Percentiles rank a stretch among this genome's conserved stretches.
These are phyloP conservation scores for Parnassius mnemosyne DNA, from an alignment of 2,888 invertebrate species.

Conservation along the genomic window DNA sequence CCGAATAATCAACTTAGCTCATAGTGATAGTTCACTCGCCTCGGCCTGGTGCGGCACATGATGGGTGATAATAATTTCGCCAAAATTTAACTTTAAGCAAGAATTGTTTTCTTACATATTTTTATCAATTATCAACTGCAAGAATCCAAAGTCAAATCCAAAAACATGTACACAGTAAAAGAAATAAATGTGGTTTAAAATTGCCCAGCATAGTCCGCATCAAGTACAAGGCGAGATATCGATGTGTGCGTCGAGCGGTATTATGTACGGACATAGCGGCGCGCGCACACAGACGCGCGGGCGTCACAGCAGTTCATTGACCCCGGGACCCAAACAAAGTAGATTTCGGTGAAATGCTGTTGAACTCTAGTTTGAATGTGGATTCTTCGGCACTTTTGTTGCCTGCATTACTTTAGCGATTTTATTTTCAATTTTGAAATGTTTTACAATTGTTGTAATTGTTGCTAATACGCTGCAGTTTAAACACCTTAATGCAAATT, in stretches of 20 bases:
- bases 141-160: slow-evolving; percentile 19
- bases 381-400: slow-evolving; percentile 57
- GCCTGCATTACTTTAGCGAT: slow-evolving; percentile 62
- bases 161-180: slow-evolving; percentile 29
- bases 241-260: slow-evolving; percentile 59
- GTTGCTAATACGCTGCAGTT: slow-evolving; percentile 20
- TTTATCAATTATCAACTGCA: slow-evolving; percentile 16
- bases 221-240: slow-evolving; percentile 41
- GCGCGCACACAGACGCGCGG: slow-evolving; percentile 63
- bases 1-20: slow-evolving; percentile 76
- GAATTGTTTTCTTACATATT: slow-evolving; percentile 35
- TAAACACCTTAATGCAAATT: slow-evolving; percentile 24
- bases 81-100: slow-evolving; percentile 41
- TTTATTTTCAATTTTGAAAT: slow-evolving; percentile 32
- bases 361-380: slow-evolving; percentile 76
- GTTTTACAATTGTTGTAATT: slow-evolving; percentile 29
- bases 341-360: slow-evolving; percentile 79
- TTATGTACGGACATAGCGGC: slow-evolving; percentile 50
- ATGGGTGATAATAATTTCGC: slow-evolving; percentile 37
- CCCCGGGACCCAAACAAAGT: slow-evolving; percentile 79
- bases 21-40: slow-evolving; percentile 77
- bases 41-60: slow-evolving; percentile 43
- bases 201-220: slow-evolving; percentile 50
- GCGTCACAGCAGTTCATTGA: slow-evolving; percentile 71
- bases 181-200: slow-evolving; percentile 67